phyloP scores from a whole-genome alignment of 2,888 invertebrate genomes.

The Drosophila helvetica region DNA sequence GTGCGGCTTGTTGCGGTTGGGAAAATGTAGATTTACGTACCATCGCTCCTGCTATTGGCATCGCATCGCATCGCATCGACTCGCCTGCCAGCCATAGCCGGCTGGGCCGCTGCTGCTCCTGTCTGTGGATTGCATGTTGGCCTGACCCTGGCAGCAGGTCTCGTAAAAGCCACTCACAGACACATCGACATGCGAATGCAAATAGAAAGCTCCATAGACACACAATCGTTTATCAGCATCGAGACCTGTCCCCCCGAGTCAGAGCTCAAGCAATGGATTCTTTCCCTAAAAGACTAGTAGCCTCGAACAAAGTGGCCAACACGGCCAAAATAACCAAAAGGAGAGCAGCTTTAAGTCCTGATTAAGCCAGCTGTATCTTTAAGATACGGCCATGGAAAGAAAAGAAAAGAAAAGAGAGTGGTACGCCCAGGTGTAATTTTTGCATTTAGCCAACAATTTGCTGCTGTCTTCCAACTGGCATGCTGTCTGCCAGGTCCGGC shows the following conservation, averaged over 20 bases:
- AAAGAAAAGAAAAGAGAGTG: constrained; percentile 40
- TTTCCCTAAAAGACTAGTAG: constrained; percentile 7
- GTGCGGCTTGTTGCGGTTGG: constrained; percentile 70
- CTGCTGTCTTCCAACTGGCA: constrained; percentile 9
- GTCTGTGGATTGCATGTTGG: constrained; percentile 53
- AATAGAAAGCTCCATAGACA: constrained; percentile 57
- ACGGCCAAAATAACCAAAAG: constrained; percentile 18
- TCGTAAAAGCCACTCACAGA: constrained; percentile 62
- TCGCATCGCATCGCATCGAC: constrained; percentile 30
- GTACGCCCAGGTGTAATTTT: constrained; percentile 69
- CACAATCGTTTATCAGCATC: constrained; percentile 42
- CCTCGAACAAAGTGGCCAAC: constrained; percentile 18
- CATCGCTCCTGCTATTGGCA: constrained; percentile 5
- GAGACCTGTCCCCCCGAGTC: not conserved
- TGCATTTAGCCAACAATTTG: constrained; percentile 73
- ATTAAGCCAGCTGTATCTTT: constrained; percentile 5
- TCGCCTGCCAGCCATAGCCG: constrained; percentile 7
- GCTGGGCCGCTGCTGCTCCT: constrained; percentile 1
- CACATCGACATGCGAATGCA: constrained; percentile 50
- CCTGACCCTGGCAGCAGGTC: constrained; percentile 61
- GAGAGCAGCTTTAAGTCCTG: constrained; percentile 22
- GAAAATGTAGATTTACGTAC: constrained; percentile 70
- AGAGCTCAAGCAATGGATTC: constrained; percentile 9
- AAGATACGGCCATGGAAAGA: not conserved
- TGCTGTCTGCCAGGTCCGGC: constrained; percentile 9